Conservation (phyloP, 2,797 vertebrate species). For the Spondyliosoma cantharus region DNA sequence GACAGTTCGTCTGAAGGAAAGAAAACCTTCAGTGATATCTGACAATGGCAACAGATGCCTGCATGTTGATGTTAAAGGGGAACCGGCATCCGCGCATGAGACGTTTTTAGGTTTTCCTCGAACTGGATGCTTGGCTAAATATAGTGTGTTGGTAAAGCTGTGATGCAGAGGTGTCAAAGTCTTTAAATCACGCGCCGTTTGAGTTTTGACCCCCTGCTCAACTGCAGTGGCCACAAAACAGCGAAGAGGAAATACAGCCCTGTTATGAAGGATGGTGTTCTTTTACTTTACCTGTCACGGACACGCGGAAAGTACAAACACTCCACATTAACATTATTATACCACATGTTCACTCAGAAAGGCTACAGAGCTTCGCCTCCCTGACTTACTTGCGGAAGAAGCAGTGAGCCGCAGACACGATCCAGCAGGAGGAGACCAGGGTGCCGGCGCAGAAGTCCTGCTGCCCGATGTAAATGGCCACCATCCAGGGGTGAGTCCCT, state of each 20-base stretch:
- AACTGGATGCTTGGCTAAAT: slow-evolving; percentile 66
- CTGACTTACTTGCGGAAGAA: slow-evolving; percentile 89
- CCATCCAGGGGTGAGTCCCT: slow-evolving; percentile 94
- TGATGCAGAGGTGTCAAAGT: slow-evolving; percentile 44
- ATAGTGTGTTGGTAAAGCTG: slow-evolving; percentile 54
- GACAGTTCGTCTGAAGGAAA: not conserved
- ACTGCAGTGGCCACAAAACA: not conserved
- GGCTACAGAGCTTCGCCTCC: not conserved
- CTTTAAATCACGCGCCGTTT: slow-evolving; percentile 23
- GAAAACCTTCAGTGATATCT: not conserved
- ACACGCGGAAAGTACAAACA: not conserved
- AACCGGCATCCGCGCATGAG: slow-evolving; percentile 36
- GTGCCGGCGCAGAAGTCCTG: slow-evolving; percentile 90
- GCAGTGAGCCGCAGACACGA: slow-evolving; percentile 94
- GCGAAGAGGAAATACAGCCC: not conserved
- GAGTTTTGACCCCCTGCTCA: slow-evolving; percentile 4
- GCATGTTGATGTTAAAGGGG: slow-evolving; percentile 34
- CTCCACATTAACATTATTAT: not conserved
- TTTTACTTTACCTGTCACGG: not conserved
- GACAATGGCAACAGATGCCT: slow-evolving; percentile 27
- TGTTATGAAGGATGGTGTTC: not conserved
- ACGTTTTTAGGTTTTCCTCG: slow-evolving; percentile 65
- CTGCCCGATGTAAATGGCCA: slow-evolving; percentile 89
- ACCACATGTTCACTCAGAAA: not conserved
- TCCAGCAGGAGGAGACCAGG: slow-evolving; percentile 93